Percentiles rank a stretch among this genome's conserved stretches.
These are phyloP conservation scores for Motacilla tschutschensis DNA, from an alignment of 2,113 vertebrate genomes.

Conservation along the genomic window DNA sequence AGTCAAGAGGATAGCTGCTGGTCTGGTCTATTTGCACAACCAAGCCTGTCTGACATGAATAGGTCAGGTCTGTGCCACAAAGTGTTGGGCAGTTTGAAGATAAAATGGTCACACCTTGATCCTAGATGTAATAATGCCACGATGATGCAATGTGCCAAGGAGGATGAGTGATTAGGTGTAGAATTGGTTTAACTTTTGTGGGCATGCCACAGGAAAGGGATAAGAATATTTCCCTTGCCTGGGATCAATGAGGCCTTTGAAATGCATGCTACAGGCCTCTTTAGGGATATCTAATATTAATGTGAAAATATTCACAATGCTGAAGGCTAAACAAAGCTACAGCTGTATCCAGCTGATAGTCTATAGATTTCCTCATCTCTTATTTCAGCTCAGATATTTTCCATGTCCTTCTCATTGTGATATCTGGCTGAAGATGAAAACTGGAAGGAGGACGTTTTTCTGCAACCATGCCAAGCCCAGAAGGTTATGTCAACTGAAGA, in stretches of 20 bases:
- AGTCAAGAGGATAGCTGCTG: background rate
- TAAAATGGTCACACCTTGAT: background rate
- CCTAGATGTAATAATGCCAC: background rate
- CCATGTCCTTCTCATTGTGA: background rate
- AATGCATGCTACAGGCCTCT: background rate
- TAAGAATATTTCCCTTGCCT: background rate
- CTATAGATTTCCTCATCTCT: background rate
- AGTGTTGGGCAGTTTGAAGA: background rate
- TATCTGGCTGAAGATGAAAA: background rate
- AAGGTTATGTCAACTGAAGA: background rate
- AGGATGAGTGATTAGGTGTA: background rate
- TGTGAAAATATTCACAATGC: constrained; percentile 1
- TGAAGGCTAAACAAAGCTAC: constrained; percentile 3
- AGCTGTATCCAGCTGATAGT: background rate
- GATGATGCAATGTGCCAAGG: background rate
- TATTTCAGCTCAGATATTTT: background rate
- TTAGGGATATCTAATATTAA: constrained; percentile 6
- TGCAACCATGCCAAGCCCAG: background rate
- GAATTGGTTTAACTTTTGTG: background rate
- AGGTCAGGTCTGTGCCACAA: background rate
- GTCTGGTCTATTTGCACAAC: background rate
- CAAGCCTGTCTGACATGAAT: background rate
- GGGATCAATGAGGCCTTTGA: background rate
- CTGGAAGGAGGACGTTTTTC: background rate
- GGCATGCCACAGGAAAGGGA: background rate